Evolutionary conservation across 2,113 vertebrate genomes (phyloP).

Genomic region (Catagonus wagneri): DNA sequence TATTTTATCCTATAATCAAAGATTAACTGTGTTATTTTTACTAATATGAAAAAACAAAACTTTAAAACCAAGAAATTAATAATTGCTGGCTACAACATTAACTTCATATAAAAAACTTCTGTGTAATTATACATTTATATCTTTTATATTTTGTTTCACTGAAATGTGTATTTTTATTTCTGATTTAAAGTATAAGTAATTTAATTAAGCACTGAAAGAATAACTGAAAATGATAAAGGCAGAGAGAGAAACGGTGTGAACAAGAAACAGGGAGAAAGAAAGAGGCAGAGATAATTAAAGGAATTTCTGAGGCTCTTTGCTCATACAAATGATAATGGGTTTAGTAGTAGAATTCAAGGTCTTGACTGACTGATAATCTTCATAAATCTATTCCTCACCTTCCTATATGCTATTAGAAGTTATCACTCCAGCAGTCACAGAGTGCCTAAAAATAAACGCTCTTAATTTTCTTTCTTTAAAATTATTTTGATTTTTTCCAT

Average conservation of each 20-base stretch:
- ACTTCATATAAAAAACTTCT: not conserved
- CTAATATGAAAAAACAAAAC: not conserved
- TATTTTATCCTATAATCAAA: not conserved
- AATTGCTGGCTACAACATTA: not conserved
- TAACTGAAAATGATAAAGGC: not conserved
- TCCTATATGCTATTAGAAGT: not conserved
- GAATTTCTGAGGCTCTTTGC: not conserved
- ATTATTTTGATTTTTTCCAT: too few species aligned
- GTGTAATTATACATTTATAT: not conserved
- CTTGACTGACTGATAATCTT: not conserved
- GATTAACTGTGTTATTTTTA: not conserved
- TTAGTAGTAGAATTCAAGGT: not conserved
- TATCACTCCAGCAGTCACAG: slow-evolving; percentile 31
- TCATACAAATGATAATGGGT: not conserved
- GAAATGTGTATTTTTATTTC: not conserved
- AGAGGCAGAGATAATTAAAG: not conserved
- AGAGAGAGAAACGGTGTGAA: not conserved
- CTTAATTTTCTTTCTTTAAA: slow-evolving; percentile 41
- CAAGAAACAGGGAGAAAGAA: not conserved
- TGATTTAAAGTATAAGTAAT: not conserved
- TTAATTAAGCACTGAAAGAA: not conserved
- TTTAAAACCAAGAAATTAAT: not conserved
- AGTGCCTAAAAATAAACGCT: not conserved
- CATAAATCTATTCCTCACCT: not conserved
- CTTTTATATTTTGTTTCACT: not conserved